These are phyloP conservation scores for Hapalemur alaotrensis DNA, from an alignment of 2,797 vertebrate species.

Conservation along the genomic window DNA sequence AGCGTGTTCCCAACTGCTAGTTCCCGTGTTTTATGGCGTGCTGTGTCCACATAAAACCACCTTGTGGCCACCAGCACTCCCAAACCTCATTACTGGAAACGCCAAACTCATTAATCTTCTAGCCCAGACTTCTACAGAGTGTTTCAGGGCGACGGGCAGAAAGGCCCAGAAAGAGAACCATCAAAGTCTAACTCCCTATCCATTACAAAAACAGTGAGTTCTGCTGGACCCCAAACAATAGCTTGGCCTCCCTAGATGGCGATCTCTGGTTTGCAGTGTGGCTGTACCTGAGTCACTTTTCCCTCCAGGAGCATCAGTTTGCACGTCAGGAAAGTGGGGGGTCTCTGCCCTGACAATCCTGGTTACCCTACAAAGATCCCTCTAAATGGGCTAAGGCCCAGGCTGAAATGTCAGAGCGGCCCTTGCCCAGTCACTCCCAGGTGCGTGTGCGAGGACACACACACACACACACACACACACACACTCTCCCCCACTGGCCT, in stretches of 20 bases:
- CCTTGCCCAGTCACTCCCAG: background rate
- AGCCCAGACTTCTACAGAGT: background rate
- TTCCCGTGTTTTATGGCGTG: background rate
- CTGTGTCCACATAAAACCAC: background rate
- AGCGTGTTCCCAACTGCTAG: background rate
- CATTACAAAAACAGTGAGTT: background rate
- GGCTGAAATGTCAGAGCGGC: background rate
- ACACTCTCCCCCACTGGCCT: background rate
- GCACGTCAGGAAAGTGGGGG: background rate
- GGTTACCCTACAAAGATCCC: background rate
- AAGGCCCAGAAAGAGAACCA: background rate
- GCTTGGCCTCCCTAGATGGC: background rate
- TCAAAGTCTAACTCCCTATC: background rate
- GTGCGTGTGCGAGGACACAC: rapidly evolving
- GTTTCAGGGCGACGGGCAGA: background rate
- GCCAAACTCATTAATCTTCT: background rate
- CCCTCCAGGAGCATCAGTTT: background rate
- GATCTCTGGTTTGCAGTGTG: background rate
- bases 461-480: background rate
- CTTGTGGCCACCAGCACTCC: background rate
- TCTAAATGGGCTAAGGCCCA: background rate
- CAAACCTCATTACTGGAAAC: background rate
- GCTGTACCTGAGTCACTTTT: background rate
- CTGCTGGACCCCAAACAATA: background rate
- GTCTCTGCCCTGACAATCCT: background rate